Conservation (phyloP, 2,113 vertebrate species). For the Pachycephala philippinensis region DNA sequence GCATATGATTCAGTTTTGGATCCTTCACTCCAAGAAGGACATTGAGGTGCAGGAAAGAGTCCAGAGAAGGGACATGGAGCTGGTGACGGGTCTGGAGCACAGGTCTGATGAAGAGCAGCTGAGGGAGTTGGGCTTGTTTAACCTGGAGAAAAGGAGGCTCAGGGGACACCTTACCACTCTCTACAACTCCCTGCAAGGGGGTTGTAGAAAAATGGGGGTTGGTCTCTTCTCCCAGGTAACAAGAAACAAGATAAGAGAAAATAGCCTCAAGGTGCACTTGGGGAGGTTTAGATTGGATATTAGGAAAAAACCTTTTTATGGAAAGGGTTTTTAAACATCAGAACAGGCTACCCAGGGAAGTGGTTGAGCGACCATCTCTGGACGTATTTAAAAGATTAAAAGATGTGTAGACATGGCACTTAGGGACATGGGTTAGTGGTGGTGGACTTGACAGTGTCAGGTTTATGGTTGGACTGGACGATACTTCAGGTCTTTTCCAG, state of each 20-base stretch:
- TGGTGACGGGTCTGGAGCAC: neutral
- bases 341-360: neutral
- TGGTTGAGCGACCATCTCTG: neutral
- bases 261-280: neutral
- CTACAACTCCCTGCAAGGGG: neutral
- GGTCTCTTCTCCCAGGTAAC: neutral
- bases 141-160: neutral
- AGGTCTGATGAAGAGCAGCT: neutral
- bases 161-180: neutral
- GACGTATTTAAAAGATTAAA: neutral
- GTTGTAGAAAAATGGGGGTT: neutral
- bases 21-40: neutral
- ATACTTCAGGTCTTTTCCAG: neutral
- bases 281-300: neutral
- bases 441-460: neutral
- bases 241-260: neutral
- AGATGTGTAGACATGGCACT: accelerated
- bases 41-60: neutral
- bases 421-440: neutral
- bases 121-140: neutral
- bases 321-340: neutral
- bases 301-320: neutral
- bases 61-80: accelerated
- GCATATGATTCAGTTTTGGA: neutral
- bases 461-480: neutral